Conservation (phyloP, 2,888 invertebrate species). For the Melolontha melolontha region DNA sequence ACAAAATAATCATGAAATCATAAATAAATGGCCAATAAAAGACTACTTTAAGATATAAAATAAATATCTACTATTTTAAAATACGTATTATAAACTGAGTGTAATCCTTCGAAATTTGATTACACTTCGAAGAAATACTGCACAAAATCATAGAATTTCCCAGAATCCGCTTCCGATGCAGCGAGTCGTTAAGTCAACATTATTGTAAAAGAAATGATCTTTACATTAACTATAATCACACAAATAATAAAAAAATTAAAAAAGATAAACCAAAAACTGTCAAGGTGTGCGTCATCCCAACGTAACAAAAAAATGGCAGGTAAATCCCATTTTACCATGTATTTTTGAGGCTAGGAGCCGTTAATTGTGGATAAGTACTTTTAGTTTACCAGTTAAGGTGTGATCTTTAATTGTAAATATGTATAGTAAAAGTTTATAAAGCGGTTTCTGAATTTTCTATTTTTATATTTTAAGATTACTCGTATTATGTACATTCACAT, state of each 20-base stretch:
- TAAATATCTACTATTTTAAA: no score
- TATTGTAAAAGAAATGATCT: neutral
- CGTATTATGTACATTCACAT: no score
- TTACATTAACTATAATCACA: neutral
- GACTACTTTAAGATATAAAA: no score
- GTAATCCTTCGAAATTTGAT: neutral
- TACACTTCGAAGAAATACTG: constrained; percentile 2
- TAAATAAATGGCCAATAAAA: no score
- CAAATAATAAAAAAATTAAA: constrained; percentile 5
- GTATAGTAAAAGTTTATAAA: no score
- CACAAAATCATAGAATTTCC: constrained; percentile 2
- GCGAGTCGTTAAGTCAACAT: neutral
- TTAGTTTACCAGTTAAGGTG: no score
- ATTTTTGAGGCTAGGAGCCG: neutral
- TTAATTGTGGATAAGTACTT: neutral
- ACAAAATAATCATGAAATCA: no score
- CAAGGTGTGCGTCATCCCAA: neutral
- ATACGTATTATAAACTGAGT: no score
- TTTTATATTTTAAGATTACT: no score
- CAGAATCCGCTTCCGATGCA: constrained; percentile 1
- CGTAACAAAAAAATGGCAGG: neutral
- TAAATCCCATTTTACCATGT: constrained; percentile 9
- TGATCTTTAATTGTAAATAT: no score
- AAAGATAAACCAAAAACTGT: constrained; percentile 3
- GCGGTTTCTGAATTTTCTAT: no score